These are phyloP conservation scores for Noctuana brunneofusca DNA, from an alignment of 2,888 invertebrate genomes.

Conservation along the genomic window DNA sequence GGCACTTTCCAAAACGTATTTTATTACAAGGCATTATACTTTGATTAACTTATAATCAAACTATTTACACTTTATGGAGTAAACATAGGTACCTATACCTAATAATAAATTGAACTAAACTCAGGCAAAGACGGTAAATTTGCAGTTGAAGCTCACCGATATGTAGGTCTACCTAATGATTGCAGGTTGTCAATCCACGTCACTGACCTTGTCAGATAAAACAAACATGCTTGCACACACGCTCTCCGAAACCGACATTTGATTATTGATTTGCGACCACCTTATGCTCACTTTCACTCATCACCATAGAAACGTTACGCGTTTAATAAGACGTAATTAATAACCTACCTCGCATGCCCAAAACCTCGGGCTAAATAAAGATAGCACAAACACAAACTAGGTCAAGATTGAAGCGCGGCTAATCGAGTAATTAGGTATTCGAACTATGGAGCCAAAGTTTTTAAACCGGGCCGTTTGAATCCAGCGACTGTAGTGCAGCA, in stretches of 20 bases:
- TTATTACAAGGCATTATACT: background rate
- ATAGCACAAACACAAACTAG: conserved; percentile 55
- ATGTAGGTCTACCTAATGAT: background rate
- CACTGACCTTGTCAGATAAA: conserved; percentile 55
- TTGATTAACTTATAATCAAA: too few relatives aligned
- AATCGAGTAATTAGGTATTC: conserved; percentile 46
- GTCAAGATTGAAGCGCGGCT: conserved; percentile 56
- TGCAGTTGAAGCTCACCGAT: background rate
- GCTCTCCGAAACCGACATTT: conserved; percentile 39
- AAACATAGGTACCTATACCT: too few relatives aligned
- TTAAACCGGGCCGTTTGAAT: conserved; percentile 10
- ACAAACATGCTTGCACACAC: conserved; percentile 48
- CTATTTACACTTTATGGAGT: too few relatives aligned
- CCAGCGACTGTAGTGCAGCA: conserved; percentile 55
- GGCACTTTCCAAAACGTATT: background rate
- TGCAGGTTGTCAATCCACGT: conserved; percentile 29
- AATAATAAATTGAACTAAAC: too few relatives aligned
- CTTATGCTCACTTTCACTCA: conserved; percentile 50
- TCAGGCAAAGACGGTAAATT: too few relatives aligned
- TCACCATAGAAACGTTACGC: conserved; percentile 60
- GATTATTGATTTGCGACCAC: conserved; percentile 45
- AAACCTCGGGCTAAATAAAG: conserved; percentile 55
- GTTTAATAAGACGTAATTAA: conserved; percentile 40
- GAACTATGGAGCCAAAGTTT: conserved; percentile 41
- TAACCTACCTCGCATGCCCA: conserved; percentile 54